Evolutionary conservation across 2,797 vertebrate genomes (phyloP), one percentile per base, ranked within the genome.

Genomic region (Phylloscopus collybita): DNA sequence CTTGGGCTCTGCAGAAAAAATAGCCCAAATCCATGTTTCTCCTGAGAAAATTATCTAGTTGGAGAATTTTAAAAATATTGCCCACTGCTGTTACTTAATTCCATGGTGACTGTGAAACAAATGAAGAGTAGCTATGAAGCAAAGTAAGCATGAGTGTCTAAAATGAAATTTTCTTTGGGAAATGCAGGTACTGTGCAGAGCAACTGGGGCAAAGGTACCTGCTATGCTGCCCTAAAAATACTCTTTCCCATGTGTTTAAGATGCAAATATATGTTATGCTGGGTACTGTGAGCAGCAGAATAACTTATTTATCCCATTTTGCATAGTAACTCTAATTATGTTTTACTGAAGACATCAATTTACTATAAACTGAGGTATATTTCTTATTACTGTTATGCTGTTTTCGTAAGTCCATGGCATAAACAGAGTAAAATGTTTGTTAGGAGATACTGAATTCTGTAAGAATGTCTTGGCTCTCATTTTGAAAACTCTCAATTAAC

Each of bases 381-480:
- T 91, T 95, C 83, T 87, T 86, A 82, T 50, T 92, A 30, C 70
- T 62, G 7, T 92, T 92, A 71, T 94, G 50, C 71, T 94, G 67
- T 91, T 96, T 88, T 86, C 29, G 7, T 89, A 81, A 81, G 44
- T 88, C 20, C 7, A 14, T 44, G 59, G 51, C 69, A 61, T 80
- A 95, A 94, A 88, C 22, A 74, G 45, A 74, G 42, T 38, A 27
- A 92, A 93, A 93, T 90, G 74, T 93, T 93, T 92, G 57, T 91
- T 92, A 87, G 47, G 71, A 89, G 74, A 73, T 88, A 81, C 21
- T 93, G 79, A 75, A 51, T 80, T 27, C 36, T 83, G 7, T 38
- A 60, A 79, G 61, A 67, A 76, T 73, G 32, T 79, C 85, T 85
- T 85, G 59, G 65, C 92, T 92, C 49, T 91, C 20, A 49, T 85